Evolutionary conservation across 2,888 invertebrate genomes (phyloP), one percentile per base, ranked within the genome.

Genomic region (Eupithecia exiguata): DNA sequence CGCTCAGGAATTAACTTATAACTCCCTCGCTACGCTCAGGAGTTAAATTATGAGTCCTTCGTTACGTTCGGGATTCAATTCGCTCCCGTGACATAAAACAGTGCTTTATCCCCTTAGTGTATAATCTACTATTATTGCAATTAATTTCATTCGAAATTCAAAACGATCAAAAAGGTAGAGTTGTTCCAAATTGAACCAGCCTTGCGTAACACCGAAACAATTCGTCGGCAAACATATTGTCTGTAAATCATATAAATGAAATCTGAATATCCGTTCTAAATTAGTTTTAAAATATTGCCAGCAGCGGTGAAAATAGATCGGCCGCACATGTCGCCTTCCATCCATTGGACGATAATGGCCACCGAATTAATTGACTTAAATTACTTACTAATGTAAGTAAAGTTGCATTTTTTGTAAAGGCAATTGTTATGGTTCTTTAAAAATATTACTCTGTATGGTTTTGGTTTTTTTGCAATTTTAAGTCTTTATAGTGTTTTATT

Each of bases 271-370:
- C 78, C 70, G 71, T 73, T 77, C 76, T 75, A 78, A 77, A 74
- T 77, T 72, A 74, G 71, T 68, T 16, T 67, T 73, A 71, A 71
- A 71, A 74, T 74, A 75, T 75, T 75, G 75, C 75, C 40, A 70
- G 61, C 38, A 71, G 58, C 46, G 68, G 68, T 71, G 40, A 30
- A 77, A 77, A 78, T 79, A 79, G 74, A 74, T 72, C 69, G 72
- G 76, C 75, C 78, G 78, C 85, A 84, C 81, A 83, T 84, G 85
- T 82, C 79, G 78, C 81, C 72, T 79, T 79, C 76, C 73, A 75
- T 79, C 76, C 74, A 72, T 68, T 70, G 38, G 71, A 84, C 83
- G 79, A 74, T 70, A 62, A 62, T 35, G 30, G 30, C 16, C 18
- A 21, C 35, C 0, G 62, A 62, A 62, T 62, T 62, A 62, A 62